Evolutionary conservation across 2,113 vertebrate genomes (phyloP), one percentile per base, ranked within the genome.

Genomic region (Polypterus senegalus): DNA sequence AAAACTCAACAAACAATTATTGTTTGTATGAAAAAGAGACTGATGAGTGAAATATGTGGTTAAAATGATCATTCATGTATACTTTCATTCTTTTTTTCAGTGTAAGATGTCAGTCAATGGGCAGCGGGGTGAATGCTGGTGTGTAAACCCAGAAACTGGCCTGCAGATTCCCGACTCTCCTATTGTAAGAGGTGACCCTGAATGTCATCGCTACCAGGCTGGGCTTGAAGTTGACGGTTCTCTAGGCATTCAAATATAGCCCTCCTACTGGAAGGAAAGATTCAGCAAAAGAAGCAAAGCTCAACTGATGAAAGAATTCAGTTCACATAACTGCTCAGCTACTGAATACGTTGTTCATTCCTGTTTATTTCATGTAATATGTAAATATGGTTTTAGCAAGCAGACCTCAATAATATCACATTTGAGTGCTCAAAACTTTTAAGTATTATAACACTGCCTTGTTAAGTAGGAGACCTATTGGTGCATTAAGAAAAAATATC

Each of bases 101-200:
- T 98, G 96, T 79, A 92, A 97, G 89, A 97, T 97, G 84, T 96
- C 93, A 4, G 85, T 90, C 77, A 92, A 94, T 0, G 94, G 94
- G 69, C 93, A 96, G 78, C 86, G 94, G 27, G 96, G 96, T 0
- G 94, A 97, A 78, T 97, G 94, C 74, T 97, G 94, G 93, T 98
- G 96, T 0, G 94, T 97, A 66, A 84, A 97, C 76, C 93, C 92
- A 49, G 79, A 88, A 67, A 95, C 92, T 0, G 94, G 94, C 61
- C 77, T 90, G 70, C 80, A 85, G 76, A 91, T 94, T 71, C 79
- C 88, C 54, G 86, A 81, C 0, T 89, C 92, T 0, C 89, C 91
- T 53, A 91, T 76, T 70, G 81, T 98, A 67, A 82, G 94, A 0
- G 94, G 94, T 58, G 94, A 98, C 73, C 94, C 94, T 0, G 89